Percentiles rank a stretch among this genome's conserved stretches.
phyloP scores from a whole-genome alignment of 2,797 vertebrate species.

The Diceros bicornis region DNA sequence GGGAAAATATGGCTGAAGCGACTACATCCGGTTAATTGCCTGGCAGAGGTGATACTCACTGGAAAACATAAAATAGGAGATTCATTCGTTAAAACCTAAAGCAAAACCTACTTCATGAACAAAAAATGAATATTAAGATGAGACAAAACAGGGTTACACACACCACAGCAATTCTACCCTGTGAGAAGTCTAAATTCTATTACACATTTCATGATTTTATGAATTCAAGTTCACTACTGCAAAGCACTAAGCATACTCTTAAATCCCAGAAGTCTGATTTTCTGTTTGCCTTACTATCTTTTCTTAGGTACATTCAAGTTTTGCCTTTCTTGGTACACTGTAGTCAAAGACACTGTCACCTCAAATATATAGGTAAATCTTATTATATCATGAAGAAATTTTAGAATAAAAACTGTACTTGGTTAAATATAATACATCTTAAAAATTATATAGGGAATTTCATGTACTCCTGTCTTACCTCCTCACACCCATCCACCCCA shows the following conservation, averaged over 20 bases:
- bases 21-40: conserved; percentile 94
- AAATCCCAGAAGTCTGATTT: neutral
- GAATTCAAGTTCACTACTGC: neutral
- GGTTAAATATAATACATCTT: neutral
- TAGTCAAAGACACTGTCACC: conserved; percentile 31
- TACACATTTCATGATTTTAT: conserved; percentile 57
- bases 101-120: conserved; percentile 40
- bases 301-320: neutral
- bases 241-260: conserved; percentile 54
- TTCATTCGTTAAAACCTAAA: conserved; percentile 61
- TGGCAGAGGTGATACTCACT: conserved; percentile 95
- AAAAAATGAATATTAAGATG: conserved; percentile 58
- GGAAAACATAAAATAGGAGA: conserved; percentile 68
- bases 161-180: conserved; percentile 16
- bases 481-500: neutral
- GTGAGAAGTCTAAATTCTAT: conserved; percentile 62
- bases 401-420: conserved; percentile 56
- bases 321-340: conserved; percentile 35
- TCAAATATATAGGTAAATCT: conserved; percentile 62
- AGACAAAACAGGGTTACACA: conserved; percentile 56
- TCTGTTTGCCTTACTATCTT: conserved; percentile 32
- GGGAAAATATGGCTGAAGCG: conserved; percentile 95
- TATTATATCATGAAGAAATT: neutral
- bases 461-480: neutral
- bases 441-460: conserved; percentile 46